Conservation (phyloP, 2,888 invertebrate genomes). For the Polydrusus cervinus region DNA sequence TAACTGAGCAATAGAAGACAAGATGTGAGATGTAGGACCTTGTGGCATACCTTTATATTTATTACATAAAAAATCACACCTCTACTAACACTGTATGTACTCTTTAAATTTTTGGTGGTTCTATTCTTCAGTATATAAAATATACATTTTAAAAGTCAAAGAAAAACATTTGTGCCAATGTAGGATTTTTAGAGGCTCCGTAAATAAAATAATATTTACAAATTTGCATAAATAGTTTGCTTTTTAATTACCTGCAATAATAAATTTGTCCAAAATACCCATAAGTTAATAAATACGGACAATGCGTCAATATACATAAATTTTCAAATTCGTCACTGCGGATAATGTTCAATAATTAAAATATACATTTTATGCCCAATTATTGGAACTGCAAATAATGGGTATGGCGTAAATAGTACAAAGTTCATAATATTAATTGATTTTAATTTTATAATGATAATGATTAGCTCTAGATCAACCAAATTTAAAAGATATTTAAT, state of each 20-base stretch:
- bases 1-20: too few species aligned
- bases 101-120: too few species aligned
- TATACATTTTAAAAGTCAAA: too few species aligned
- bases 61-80: too few species aligned
- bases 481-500: not conserved
- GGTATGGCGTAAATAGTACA: not conserved
- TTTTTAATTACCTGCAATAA: not conserved
- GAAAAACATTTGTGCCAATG: too few species aligned
- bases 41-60: too few species aligned
- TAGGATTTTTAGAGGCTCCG: too few species aligned
- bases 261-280: not conserved
- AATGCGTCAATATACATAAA: not conserved
- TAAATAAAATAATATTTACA: too few species aligned
- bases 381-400: constrained; percentile 1
- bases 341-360: constrained; percentile 1
- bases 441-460: not conserved
- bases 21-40: too few species aligned
- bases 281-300: not conserved
- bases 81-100: too few species aligned
- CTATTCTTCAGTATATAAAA: too few species aligned
- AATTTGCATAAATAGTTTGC: not conserved
- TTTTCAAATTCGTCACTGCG: not conserved
- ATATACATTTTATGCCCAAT: not conserved
- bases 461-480: not conserved
- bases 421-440: not conserved